Evolutionary conservation across 37 sponge, comb jelly and placozoan genomes (phyloP), one percentile per base, ranked within the genome.

Genomic region (Hexactinellida sp.): DNA sequence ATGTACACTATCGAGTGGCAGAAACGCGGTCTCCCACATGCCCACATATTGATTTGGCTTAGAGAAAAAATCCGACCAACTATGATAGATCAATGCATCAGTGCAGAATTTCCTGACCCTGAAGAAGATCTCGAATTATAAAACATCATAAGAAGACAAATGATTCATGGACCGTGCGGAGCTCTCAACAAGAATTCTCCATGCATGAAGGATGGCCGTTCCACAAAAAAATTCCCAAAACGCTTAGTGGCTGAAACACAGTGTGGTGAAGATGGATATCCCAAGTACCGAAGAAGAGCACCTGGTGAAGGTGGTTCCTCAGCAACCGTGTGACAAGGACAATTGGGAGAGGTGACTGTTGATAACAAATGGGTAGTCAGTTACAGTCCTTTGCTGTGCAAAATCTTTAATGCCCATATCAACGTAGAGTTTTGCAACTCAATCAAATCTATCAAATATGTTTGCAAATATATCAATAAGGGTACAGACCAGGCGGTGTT

Each of bases 311-410:
- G 89, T 83, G 84, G 91, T 37, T 54, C 36, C 52, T 84, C 85
- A 55, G 38, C 85, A 0, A 84, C 19, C 0, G 83, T 90, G 28
- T 37, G 36, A 54, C 55, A 37, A 35, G n/a, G n/a, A n/a, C n/a
- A n/a, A n/a, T n/a, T 41, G 85, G 39, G 25, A 37, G 83, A 83
- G 23, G 36, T n/a, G 7, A 38, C 36, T 24, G 84, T 88, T 3
- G 87, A 90, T 85, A 90, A 91, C 84, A 55, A 83, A 54, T 87
- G 84, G 84, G 82, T 92, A 37, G 90, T 92, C 9, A 85, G 88
- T 23, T 85, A 92, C 83, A 87, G 55, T 83, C 90, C 86, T 0
- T 90, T 30, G 47, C 84, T 92, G 37, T 37, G 37, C 0, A n/a
- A n/a, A 38, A 38, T 63, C 30, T 82, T 76, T 30, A 54, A 87